phyloP scores from a whole-genome alignment of 2,113 vertebrate genomes.

The Polypterus senegalus region DNA sequence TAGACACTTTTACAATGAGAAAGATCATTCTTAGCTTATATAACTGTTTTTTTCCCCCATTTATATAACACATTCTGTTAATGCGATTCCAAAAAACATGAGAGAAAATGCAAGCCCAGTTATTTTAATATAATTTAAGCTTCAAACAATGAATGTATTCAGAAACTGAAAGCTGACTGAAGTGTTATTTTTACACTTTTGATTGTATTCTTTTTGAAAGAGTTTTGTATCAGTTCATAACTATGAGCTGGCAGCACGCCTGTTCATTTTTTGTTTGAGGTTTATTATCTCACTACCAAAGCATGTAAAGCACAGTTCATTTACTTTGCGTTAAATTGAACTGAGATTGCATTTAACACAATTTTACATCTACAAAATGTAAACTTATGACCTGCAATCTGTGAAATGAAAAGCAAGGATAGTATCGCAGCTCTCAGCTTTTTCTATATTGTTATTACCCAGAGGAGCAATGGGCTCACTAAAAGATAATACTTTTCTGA shows the following conservation, averaged over 20 bases:
- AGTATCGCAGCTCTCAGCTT: not conserved
- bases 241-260: conserved; percentile 23
- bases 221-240: conserved; percentile 21
- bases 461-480: conserved; percentile 1
- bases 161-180: no score
- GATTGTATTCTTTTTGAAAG: conserved; percentile 26
- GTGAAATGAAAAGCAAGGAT: not conserved
- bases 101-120: conserved; percentile 26
- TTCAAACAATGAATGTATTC: no score
- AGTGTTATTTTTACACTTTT: conserved; percentile 25
- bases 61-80: conserved; percentile 27
- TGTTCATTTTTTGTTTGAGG: conserved; percentile 12
- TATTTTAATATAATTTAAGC: conserved; percentile 21
- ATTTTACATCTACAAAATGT: conserved; percentile 11
- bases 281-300: conserved; percentile 21
- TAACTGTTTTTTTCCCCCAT: conserved; percentile 17
- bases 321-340: conserved; percentile 6
- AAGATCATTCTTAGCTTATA: conserved; percentile 3
- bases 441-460: not conserved
- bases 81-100: conserved; percentile 26
- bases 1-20: no score
- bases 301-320: conserved; percentile 7
- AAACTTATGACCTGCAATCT: conserved; percentile 4
- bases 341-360: conserved; percentile 5
- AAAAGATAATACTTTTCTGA: conserved; percentile 9